These are phyloP conservation scores for Megaustenia siamemsis DNA, from an alignment of 2,888 invertebrate species.

Conservation along the genomic window DNA sequence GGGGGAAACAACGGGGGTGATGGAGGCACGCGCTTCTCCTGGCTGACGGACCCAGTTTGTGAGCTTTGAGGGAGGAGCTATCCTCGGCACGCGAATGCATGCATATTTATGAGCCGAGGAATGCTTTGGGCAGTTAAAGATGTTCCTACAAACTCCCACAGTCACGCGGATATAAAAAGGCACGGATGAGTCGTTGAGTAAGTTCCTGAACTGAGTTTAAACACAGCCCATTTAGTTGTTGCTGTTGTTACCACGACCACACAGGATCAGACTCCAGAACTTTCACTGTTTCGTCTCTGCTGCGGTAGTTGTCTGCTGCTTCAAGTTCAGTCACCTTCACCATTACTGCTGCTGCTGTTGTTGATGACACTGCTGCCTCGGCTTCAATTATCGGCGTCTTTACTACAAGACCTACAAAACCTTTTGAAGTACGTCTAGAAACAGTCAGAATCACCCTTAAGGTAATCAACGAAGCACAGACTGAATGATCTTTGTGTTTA, in stretches of 20 bases:
- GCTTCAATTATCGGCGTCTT: neutral
- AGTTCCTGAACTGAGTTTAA: neutral
- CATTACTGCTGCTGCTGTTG: neutral
- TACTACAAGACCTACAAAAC: too few species aligned
- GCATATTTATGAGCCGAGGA: constrained; percentile 46
- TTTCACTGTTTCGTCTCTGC: neutral
- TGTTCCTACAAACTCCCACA: neutral
- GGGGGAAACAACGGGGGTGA: neutral
- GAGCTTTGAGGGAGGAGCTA: constrained; percentile 29
- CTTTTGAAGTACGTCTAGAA: too few species aligned
- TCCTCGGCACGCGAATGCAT: constrained; percentile 30
- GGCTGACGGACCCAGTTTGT: neutral
- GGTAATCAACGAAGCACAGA: too few species aligned
- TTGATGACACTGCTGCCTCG: neutral
- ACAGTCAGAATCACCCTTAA: too few species aligned
- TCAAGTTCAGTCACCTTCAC: neutral
- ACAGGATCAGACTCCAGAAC: neutral
- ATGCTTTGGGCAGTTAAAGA: neutral
- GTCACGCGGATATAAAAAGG: constrained; percentile 17
- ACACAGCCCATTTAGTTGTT: neutral
- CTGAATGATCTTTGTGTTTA: too few species aligned
- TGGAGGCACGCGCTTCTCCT: constrained; percentile 22
- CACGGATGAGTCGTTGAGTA: too few species aligned
- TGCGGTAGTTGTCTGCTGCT: neutral
- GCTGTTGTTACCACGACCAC: neutral